Conservation (phyloP, 2,113 vertebrate genomes). For the Petrocephalus microphthalmus region DNA sequence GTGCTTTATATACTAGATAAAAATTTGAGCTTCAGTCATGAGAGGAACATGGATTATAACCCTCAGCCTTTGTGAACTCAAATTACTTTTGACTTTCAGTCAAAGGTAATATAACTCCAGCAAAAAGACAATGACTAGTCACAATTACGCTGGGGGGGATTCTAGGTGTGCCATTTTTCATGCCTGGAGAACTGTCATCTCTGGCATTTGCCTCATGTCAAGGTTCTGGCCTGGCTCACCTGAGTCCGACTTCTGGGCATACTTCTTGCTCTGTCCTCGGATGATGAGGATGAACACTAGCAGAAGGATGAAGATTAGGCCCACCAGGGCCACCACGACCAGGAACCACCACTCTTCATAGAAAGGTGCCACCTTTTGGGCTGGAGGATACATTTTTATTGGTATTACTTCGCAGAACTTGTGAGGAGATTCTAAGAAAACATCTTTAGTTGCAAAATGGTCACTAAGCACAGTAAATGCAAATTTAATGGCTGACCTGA, state of each 20-base stretch:
- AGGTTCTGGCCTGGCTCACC: constrained; percentile 56
- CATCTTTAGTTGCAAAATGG: neutral
- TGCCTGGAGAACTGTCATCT: neutral
- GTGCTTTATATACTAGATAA: neutral
- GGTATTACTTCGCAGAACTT: neutral
- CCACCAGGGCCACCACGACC: constrained; percentile 87
- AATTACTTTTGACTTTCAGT: neutral
- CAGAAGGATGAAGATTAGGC: constrained; percentile 93
- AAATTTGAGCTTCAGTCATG: neutral
- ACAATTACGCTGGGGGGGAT: neutral
- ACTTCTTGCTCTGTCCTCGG: constrained; percentile 93
- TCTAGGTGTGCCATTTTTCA: neutral
- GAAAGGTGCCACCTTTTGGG: constrained; percentile 87
- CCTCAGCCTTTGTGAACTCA: neutral
- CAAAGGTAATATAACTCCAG: neutral
- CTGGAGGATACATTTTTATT: constrained; percentile 48
- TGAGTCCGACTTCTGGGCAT: constrained; percentile 86
- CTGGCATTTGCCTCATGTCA: neutral
- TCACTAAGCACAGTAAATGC: neutral
- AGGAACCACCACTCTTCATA: constrained; percentile 98
- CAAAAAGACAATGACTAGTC: neutral
- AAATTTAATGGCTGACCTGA: constrained; percentile 65
- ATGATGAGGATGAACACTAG: constrained; percentile 93
- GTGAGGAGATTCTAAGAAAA: neutral
- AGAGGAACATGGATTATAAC: neutral